phyloP scores from a whole-genome alignment of 1,140 invertebrate genomes.

The Drosophila persimilis region DNA sequence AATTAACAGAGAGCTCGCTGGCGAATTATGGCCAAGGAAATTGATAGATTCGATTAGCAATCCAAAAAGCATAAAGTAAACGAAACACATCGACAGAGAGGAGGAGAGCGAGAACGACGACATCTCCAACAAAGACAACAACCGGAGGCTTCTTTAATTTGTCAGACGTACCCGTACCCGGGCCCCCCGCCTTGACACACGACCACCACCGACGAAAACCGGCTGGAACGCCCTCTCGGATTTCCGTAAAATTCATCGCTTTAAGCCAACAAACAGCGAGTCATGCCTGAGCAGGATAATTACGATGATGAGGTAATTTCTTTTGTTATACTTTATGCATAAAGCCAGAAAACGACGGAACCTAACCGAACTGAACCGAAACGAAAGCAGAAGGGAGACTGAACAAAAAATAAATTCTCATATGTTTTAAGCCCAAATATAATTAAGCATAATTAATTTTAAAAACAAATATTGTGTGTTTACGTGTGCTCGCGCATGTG shows the following conservation, averaged over 20 bases:
- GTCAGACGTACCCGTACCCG: constrained; percentile 38
- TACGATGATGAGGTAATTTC: constrained; percentile 82
- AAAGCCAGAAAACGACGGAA: constrained; percentile 6
- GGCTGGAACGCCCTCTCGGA: constrained; percentile 12
- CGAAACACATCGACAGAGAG: not conserved
- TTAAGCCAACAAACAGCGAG: constrained; percentile 63
- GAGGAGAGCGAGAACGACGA: not conserved
- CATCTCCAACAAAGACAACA: constrained; percentile 28
- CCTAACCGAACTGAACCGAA: constrained; percentile 1
- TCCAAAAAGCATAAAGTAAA: constrained; percentile 32
- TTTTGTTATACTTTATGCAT: constrained; percentile 48
- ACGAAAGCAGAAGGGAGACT: constrained; percentile 2
- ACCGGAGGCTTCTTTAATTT: constrained; percentile 53
- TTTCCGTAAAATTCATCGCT: constrained; percentile 49
- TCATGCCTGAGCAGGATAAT: constrained; percentile 81
- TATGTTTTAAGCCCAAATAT: constrained; percentile 59
- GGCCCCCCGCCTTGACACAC: not conserved
- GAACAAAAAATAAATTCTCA: constrained; percentile 37
- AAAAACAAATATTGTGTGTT: constrained; percentile 59
- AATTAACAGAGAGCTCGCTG: constrained; percentile 52
- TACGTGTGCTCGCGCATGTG: not conserved
- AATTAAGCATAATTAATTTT: constrained; percentile 74
- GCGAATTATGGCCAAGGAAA: constrained; percentile 63
- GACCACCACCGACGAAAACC: not conserved
- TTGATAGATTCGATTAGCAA: constrained; percentile 77